Conservation (phyloP, 1,140 invertebrate genomes). For the Drosophila sulfurigaster region DNA sequence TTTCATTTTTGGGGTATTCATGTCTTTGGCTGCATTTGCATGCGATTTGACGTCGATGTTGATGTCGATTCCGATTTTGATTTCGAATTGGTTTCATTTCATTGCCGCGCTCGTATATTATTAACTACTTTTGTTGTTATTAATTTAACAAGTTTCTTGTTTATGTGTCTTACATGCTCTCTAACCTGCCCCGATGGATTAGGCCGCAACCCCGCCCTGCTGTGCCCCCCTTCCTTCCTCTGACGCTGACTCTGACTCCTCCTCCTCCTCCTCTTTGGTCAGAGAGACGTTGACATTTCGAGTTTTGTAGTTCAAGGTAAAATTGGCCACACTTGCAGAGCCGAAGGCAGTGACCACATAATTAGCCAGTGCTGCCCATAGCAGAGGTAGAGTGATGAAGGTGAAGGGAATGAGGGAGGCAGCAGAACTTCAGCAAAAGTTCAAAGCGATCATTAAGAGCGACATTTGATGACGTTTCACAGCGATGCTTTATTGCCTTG, state of each 20-base stretch:
- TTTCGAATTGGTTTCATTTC: constrained; percentile 25
- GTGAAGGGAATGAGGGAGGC: not conserved
- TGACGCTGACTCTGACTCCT: too few relatives aligned
- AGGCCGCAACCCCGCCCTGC: not conserved
- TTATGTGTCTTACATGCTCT: constrained; percentile 38
- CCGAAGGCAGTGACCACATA: constrained; percentile 45
- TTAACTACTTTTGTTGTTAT: constrained; percentile 32
- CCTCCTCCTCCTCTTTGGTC: not conserved
- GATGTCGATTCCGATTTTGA: constrained; percentile 9
- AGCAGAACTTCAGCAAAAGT: constrained; percentile 59
- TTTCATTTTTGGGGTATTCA: too few relatives aligned
- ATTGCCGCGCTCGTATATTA: constrained; percentile 21
- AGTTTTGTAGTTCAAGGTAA: constrained; percentile 74
- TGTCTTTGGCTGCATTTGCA: constrained; percentile 30
- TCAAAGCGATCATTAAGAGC: constrained; percentile 24
- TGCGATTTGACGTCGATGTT: constrained; percentile 15
- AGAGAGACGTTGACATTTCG: constrained; percentile 40
- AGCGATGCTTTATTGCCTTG: not conserved
- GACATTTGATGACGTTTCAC: not conserved
- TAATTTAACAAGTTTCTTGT: constrained; percentile 73
- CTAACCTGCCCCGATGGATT: not conserved
- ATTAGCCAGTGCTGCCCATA: constrained; percentile 39
- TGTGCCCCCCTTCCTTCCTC: not conserved
- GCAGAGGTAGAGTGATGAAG: not conserved
- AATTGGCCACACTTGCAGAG: constrained; percentile 45